A percentile compares a stretch with the other conserved stretches of the same genome.
phyloP scores from a whole-genome alignment of 2,797 vertebrate genomes.

The Microtus agrestis region DNA sequence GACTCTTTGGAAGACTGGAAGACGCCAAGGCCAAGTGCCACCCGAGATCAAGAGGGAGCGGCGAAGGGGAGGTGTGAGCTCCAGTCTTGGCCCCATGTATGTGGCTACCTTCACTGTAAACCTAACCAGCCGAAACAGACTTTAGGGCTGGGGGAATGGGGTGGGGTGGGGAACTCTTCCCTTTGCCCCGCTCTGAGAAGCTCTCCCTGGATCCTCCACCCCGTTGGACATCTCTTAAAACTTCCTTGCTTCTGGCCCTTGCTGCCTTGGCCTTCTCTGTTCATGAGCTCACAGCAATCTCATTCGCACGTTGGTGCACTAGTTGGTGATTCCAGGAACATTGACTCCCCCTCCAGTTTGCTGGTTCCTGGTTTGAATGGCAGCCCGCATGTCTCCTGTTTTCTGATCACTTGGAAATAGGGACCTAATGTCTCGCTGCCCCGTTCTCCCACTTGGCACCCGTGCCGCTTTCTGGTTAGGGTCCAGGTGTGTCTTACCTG shows the following conservation, averaged over 20 bases:
- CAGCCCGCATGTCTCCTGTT: not conserved
- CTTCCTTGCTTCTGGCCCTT: not conserved
- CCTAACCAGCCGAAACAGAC: not conserved
- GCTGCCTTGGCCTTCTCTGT: not conserved
- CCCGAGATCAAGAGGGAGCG: not conserved
- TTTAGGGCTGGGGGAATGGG: not conserved
- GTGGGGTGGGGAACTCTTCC: not conserved
- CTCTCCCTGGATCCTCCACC: rapidly evolving
- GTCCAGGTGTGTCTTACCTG: not conserved
- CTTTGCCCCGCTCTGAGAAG: not conserved
- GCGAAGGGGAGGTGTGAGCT: not conserved
- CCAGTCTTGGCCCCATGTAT: not conserved
- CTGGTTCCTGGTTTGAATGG: not conserved
- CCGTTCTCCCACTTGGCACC: not conserved
- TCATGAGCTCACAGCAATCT: not conserved
- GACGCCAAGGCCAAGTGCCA: not conserved
- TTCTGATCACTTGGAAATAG: not conserved
- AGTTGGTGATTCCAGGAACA: not conserved
- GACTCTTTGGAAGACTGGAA: not conserved
- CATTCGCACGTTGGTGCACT: not conserved
- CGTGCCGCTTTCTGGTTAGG: not conserved
- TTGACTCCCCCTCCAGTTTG: not conserved
- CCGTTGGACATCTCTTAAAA: not conserved
- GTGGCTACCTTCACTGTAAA: not conserved
- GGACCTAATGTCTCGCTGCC: not conserved